Conservation (phyloP, 2,797 vertebrate species). For the Parotocinclus haroldoi region DNA sequence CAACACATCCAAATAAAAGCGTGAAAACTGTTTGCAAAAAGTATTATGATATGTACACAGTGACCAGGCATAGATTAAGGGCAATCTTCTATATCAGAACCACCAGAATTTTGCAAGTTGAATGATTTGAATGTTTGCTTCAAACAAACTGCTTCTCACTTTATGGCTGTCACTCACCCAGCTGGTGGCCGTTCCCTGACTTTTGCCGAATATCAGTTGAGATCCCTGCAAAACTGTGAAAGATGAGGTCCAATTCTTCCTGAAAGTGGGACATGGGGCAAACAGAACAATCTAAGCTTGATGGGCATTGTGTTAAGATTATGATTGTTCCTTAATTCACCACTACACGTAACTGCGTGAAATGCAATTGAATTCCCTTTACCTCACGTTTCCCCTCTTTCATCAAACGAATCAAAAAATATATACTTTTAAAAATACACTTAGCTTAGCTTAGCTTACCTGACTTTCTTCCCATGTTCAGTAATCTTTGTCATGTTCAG, state of each 20-base stretch:
- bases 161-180: conserved; percentile 78
- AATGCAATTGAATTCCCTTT: too few species aligned
- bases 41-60: too few species aligned
- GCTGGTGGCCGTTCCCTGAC: conserved; percentile 85
- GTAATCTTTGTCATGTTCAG: conserved; percentile 85
- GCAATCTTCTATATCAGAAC: too few species aligned
- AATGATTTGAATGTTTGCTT: too few species aligned
- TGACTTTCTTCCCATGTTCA: conserved; percentile 82
- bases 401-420: neutral
- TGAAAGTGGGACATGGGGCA: conserved; percentile 53
- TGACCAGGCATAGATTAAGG: too few species aligned
- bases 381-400: too few species aligned
- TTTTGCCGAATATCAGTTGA: conserved; percentile 84
- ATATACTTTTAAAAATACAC: too few species aligned
- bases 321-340: too few species aligned
- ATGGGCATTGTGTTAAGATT: neutral
- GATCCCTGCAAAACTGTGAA: conserved; percentile 89
- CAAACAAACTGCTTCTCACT: neutral
- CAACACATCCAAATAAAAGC: too few species aligned
- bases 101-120: too few species aligned
- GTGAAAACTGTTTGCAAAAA: too few species aligned
- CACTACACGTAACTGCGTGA: too few species aligned
- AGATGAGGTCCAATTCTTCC: conserved; percentile 93
- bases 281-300: conserved; percentile 4
- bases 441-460: conserved; percentile 68